Evolutionary conservation across 1,140 invertebrate genomes (phyloP).

Genomic region (Eumaeus atala): DNA sequence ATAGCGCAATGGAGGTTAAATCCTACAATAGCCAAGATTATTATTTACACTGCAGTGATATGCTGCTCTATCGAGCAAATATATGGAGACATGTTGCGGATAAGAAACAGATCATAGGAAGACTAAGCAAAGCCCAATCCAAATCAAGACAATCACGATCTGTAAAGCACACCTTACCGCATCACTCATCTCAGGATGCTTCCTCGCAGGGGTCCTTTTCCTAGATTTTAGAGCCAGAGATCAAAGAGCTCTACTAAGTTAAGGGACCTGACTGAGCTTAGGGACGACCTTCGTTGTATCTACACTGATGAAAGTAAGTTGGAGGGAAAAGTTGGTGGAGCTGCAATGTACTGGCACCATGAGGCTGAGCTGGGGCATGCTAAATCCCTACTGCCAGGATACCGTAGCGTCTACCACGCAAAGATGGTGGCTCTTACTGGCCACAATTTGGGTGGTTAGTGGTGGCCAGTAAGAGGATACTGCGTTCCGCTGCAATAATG

Average conservation of each 20-base stretch:
- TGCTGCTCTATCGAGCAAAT: not conserved
- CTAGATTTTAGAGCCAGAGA: not conserved
- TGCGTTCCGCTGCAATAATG: not conserved
- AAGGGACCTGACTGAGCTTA: not conserved
- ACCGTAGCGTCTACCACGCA: not conserved
- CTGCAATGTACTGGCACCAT: not conserved
- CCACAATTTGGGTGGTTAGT: too few species aligned
- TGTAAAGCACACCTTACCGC: not conserved
- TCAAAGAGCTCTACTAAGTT: not conserved
- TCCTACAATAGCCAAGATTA: not conserved
- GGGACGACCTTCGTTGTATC: not conserved
- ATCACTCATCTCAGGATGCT: not conserved
- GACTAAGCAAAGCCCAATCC: not conserved
- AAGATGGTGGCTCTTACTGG: not conserved
- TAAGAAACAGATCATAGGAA: not conserved
- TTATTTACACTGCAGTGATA: not conserved
- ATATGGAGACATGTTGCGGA: not conserved
- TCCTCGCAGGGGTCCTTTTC: not conserved
- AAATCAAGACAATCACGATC: not conserved
- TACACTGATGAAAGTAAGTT: conserved; percentile 1
- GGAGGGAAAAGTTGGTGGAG: not conserved
- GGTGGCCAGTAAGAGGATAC: not conserved
- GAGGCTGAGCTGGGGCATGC: not conserved
- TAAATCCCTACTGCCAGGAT: not conserved
- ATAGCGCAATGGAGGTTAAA: not conserved